phyloP scores from a whole-genome alignment of 2,797 vertebrate genomes.

The Tragelaphus oryx region DNA sequence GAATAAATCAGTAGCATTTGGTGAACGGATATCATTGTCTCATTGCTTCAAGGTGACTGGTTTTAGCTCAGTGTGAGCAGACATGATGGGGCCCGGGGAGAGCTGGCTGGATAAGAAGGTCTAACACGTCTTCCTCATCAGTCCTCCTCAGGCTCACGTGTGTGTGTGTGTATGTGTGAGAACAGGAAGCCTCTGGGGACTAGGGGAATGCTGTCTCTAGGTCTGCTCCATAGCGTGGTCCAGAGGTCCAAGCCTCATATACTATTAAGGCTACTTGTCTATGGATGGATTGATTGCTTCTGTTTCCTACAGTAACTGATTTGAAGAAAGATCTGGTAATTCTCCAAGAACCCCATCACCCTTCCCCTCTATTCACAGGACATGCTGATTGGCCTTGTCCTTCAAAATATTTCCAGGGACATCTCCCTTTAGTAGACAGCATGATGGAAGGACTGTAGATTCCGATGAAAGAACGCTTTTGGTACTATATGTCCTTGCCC shows the following conservation, averaged over 20 bases:
- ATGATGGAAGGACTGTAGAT: neutral
- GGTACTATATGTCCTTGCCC: neutral
- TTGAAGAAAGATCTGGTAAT: neutral
- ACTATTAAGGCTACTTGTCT: neutral
- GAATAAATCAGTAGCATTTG: neutral
- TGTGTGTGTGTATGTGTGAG: too few relatives aligned
- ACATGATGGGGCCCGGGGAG: neutral
- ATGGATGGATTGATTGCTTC: neutral
- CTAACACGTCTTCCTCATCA: neutral
- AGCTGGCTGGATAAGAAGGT: neutral
- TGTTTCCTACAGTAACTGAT: neutral
- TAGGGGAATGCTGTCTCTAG: neutral
- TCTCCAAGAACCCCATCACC: neutral
- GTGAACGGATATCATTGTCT: neutral
- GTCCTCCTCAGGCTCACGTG: neutral
- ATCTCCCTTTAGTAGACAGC: neutral
- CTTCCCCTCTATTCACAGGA: neutral
- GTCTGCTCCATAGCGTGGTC: neutral
- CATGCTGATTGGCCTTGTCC: neutral
- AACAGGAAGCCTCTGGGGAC: neutral
- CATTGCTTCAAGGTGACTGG: neutral
- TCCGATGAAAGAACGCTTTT: too few relatives aligned
- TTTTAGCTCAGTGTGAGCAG: neutral
- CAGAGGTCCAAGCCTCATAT: neutral
- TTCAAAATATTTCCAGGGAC: neutral